Conservation (phyloP, 2,113 vertebrate species). For the Onychostoma macrolepis region DNA sequence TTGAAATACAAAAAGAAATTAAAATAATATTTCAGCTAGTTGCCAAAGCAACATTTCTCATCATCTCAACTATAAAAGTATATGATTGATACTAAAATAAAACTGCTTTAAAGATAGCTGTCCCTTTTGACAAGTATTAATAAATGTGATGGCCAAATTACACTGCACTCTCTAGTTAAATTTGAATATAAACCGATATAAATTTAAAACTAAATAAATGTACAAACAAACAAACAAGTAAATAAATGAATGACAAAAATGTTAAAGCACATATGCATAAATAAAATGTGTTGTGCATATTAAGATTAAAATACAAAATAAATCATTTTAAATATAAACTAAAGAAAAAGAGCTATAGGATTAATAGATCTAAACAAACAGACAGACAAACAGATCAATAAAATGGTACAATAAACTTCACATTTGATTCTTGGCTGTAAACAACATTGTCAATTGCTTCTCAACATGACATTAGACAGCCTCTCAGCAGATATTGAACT, state of each 20-base stretch:
- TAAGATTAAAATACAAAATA: not conserved
- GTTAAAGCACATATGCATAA: too few species aligned
- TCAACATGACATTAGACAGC: not conserved
- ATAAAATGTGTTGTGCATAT: not conserved
- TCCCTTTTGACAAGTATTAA: not conserved
- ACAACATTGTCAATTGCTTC: not conserved
- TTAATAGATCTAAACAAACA: not conserved
- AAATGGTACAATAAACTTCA: not conserved
- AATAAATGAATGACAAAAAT: not conserved
- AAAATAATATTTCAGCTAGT: too few species aligned
- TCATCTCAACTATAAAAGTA: too few species aligned
- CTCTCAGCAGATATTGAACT: not conserved
- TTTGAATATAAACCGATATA: not conserved
- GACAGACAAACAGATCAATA: not conserved
- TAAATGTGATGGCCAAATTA: not conserved
- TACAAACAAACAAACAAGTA: not conserved
- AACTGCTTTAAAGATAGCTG: not conserved
- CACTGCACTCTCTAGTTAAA: not conserved
- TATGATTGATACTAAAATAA: not conserved
- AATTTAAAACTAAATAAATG: not conserved
- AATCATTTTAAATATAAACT: not conserved
- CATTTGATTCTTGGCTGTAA: not conserved
- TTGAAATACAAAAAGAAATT: too few species aligned
- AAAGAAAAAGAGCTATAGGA: too few species aligned
- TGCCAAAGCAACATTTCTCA: too few species aligned